Percentiles rank a stretch among this genome's conserved stretches.
phyloP scores from a whole-genome alignment of 2,113 vertebrate genomes.

The Megatriorchis doriae region DNA sequence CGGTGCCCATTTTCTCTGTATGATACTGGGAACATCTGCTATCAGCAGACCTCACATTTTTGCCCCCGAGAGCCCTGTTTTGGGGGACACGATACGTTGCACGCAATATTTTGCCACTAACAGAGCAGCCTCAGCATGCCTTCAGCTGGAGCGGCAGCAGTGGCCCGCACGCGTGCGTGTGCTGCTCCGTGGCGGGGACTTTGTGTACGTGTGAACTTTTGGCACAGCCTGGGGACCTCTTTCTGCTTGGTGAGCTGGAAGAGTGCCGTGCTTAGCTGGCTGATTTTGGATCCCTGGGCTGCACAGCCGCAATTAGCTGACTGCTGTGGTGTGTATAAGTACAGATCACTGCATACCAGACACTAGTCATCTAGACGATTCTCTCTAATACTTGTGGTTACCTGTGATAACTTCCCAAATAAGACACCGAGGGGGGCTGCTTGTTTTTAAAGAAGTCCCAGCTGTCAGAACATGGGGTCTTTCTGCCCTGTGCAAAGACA shows the following conservation, averaged over 20 bases:
- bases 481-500: background rate
- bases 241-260: background rate
- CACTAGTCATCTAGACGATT: background rate
- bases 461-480: background rate
- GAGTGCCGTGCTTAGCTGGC: background rate
- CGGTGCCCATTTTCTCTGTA: background rate
- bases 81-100: fast-evolving
- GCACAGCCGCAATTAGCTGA: background rate
- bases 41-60: background rate
- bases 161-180: fast-evolving
- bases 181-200: background rate
- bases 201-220: background rate
- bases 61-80: background rate
- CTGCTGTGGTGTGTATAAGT: background rate
- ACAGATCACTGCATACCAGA: background rate
- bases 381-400: background rate
- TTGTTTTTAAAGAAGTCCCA: background rate
- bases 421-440: fast-evolving
- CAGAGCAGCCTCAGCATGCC: background rate
- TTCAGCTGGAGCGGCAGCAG: background rate
- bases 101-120: background rate
- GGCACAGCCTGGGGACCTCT: background rate
- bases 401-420: background rate
- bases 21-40: background rate
- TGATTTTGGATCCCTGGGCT: background rate